A percentile compares a stretch with the other conserved stretches of the same genome.
phyloP scores from a whole-genome alignment of 1,140 invertebrate species.

The Dreissena rostriformis region DNA sequence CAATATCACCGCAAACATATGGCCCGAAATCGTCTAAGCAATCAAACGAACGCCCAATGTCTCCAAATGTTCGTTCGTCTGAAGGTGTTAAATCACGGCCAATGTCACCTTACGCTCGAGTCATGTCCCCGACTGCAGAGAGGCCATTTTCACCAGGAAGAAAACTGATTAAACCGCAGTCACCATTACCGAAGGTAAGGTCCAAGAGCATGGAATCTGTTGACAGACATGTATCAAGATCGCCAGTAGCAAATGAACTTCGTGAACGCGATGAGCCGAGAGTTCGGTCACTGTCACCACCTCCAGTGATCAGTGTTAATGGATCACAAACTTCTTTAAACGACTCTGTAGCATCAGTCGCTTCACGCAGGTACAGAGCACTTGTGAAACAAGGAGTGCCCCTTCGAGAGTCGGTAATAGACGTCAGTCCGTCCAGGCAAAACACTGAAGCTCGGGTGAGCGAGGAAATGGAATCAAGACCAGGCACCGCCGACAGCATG shows the following conservation, averaged over 20 bases:
- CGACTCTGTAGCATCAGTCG: constrained; percentile 28
- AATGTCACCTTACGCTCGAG: constrained; percentile 20
- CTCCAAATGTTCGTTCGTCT: background rate
- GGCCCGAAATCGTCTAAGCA: no score
- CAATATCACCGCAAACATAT: constrained; percentile 14
- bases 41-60: background rate
- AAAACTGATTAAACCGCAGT: constrained; percentile 16
- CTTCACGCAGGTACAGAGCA: constrained; percentile 70
- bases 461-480: constrained; percentile 20
- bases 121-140: background rate
- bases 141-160: constrained; percentile 26
- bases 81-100: background rate
- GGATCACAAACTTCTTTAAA: background rate
- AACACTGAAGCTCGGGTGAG: background rate
- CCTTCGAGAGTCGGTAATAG: constrained; percentile 70
- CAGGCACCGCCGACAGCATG: constrained; percentile 55
- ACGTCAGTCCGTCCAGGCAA: constrained; percentile 41
- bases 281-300: background rate
- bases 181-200: background rate
- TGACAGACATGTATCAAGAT: background rate
- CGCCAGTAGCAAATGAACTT: background rate
- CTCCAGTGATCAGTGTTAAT: background rate
- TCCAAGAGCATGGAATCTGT: background rate
- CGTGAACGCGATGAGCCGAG: background rate
- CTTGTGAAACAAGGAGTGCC: constrained; percentile 72